A percentile compares a stretch with the other conserved stretches of the same genome.
Conservation (phyloP, 2,888 invertebrate genomes). For the Pemphredon lugubris region DNA sequence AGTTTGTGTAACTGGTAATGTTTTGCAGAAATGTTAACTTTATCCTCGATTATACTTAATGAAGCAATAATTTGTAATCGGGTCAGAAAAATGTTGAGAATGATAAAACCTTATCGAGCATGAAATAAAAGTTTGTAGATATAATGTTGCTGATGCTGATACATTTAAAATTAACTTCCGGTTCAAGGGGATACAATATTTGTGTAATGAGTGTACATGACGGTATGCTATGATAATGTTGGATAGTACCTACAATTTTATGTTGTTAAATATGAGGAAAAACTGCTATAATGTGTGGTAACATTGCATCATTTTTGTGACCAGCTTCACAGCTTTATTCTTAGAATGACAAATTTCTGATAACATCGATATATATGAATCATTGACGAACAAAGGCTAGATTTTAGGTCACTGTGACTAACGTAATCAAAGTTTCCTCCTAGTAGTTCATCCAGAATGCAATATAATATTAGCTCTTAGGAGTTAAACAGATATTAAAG, state of each 20-base stretch:
- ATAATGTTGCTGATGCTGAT: not conserved
- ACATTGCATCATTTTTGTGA: slow-evolving; percentile 19
- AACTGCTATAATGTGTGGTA: not conserved
- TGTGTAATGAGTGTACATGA: not conserved
- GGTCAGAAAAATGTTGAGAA: slow-evolving; percentile 12
- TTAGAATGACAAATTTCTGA: slow-evolving; percentile 14
- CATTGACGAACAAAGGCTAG: slow-evolving; percentile 11
- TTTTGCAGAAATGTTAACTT: slow-evolving; percentile 2
- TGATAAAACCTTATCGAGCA: slow-evolving; percentile 6
- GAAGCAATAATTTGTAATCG: slow-evolving; percentile 16
- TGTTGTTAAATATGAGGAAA: too few species aligned
- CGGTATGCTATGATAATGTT: too few species aligned
- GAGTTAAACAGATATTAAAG: too few species aligned
- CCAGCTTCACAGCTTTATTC: not conserved
- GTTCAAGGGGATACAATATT: not conserved
- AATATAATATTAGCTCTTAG: too few species aligned
- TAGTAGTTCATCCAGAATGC: too few species aligned
- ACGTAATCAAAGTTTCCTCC: slow-evolving; percentile 17
- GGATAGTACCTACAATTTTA: too few species aligned
- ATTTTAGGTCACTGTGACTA: slow-evolving; percentile 25
- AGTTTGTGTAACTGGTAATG: too few species aligned
- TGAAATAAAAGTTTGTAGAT: slow-evolving; percentile 13
- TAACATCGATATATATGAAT: slow-evolving; percentile 10
- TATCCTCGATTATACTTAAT: not conserved
- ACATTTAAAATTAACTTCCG: not conserved